Conservation (phyloP, 2,888 invertebrate species). For the Taphrorychus bicolor region DNA sequence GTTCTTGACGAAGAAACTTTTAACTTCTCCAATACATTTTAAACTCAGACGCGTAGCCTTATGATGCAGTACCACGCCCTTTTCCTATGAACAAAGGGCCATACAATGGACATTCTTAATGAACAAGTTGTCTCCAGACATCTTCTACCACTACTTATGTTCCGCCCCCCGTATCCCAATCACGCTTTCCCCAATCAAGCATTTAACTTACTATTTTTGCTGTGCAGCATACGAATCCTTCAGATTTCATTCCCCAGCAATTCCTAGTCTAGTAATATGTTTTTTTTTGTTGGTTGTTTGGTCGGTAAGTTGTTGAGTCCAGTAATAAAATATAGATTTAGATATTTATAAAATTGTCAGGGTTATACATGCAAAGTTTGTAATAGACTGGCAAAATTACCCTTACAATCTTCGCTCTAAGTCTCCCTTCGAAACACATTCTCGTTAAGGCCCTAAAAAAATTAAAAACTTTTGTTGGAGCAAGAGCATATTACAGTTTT, state of each 20-base stretch:
- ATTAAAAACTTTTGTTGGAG: constrained; percentile 82
- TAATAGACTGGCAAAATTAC: constrained; percentile 99
- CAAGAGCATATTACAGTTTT: constrained; percentile 76
- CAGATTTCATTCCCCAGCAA: constrained; percentile 88
- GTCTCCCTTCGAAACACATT: constrained; percentile 63
- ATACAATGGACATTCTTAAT: no score
- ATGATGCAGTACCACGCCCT: no score
- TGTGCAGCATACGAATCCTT: constrained; percentile 72
- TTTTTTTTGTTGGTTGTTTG: constrained; percentile 82
- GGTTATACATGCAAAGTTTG: constrained; percentile 70
- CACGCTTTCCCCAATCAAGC: constrained; percentile 88
- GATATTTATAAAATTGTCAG: no score
- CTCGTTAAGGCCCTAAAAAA: constrained; percentile 72
- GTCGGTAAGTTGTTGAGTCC: constrained; percentile 14
- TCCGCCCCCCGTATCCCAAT: constrained; percentile 68
- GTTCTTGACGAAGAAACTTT: no score
- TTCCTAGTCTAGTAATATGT: constrained; percentile 89
- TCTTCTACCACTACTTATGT: constrained; percentile 64
- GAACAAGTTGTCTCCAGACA: constrained; percentile 49
- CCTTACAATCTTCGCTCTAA: constrained; percentile 87
- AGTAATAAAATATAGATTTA: no score
- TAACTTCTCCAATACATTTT: no score
- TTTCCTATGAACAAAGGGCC: no score
- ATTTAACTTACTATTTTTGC: constrained; percentile 72
- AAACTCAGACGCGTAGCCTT: no score